Evolutionary conservation across 2,888 invertebrate species (phyloP), one percentile per base, ranked within the genome.

Genomic region (Pinctada fucata): DNA sequence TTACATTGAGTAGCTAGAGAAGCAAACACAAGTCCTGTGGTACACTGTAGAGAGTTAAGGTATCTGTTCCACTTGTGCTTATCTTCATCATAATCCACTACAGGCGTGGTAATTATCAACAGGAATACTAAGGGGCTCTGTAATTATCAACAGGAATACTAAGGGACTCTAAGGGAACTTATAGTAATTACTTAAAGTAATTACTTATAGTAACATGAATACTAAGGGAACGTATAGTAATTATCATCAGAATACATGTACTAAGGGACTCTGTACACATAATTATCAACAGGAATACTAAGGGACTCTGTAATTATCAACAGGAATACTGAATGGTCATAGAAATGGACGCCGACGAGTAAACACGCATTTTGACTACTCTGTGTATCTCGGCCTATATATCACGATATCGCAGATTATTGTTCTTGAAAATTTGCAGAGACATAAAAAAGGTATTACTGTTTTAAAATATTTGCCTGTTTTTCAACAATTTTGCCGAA

Each of bases 1-100:
- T 67, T 77, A 86, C 88, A 84, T 84, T 89, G 90, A 8, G 91
- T 91, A 65, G 93, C 88, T 81, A 93, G 91, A 51, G 93, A 82
- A n/a, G 90, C 84, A 51, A 93, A 88, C 16, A 92, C 80, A 45
- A 94, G 94, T 31, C 94, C 93, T 10, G 93, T 86, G 52, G 94
- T 88, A 72, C 94, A 91, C 84, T 95, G 95, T 3, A 94, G 81
- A 64, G 93, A 92, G 83, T 94, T 94, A 16, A 95, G 91, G 67
- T 94, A 90, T 86, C 94, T 93, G 79, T 94, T 94, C 95, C 95
- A 95, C 73, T 94, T 94, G 79, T 93, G 90, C 79, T 92, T 93
- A 3, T 87, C 85, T 77, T 91, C 91, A 2, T 93, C 92, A 8
- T 93, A 91, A 83, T 94, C 94, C 16, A 95, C 94, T 6, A 94